A percentile compares a stretch with the other conserved stretches of the same genome.
Evolutionary conservation across 2,113 vertebrate genomes (phyloP).

Genomic region (Perognathus longimembris): DNA sequence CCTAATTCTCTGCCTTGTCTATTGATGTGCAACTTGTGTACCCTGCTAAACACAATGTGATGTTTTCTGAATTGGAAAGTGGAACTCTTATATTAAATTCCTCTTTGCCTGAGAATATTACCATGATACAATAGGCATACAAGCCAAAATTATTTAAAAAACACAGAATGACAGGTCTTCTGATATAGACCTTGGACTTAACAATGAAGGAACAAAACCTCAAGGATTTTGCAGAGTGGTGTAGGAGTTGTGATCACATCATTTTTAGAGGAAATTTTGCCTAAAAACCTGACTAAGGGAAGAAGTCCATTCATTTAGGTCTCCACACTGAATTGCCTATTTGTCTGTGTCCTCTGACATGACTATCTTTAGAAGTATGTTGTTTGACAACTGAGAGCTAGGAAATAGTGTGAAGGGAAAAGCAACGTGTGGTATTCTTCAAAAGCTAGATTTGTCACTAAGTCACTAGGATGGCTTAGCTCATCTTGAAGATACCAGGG

Average conservation of each 20-base stretch:
- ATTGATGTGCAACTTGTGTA: not conserved
- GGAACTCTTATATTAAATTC: not conserved
- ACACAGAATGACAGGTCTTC: not conserved
- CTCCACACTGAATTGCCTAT: not conserved
- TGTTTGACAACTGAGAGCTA: not conserved
- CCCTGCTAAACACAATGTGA: not conserved
- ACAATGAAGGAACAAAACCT: not conserved
- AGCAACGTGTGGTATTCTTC: not conserved
- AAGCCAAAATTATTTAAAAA: not conserved
- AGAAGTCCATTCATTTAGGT: too few species aligned
- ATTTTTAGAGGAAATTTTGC: not conserved
- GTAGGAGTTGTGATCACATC: not conserved
- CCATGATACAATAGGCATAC: not conserved
- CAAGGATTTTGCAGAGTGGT: not conserved
- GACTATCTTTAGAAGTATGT: not conserved
- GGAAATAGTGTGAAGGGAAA: not conserved
- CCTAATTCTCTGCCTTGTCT: not conserved
- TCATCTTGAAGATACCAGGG: not conserved
- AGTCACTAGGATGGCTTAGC: not conserved
- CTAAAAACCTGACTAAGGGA: too few species aligned
- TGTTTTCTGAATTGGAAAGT: not conserved
- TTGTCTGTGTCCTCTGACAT: not conserved
- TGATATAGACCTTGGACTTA: not conserved
- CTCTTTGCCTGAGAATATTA: not conserved
- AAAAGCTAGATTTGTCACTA: not conserved